These are phyloP conservation scores for Stegophylla sp. DNA, from an alignment of 2,888 invertebrate species.

Conservation along the genomic window DNA sequence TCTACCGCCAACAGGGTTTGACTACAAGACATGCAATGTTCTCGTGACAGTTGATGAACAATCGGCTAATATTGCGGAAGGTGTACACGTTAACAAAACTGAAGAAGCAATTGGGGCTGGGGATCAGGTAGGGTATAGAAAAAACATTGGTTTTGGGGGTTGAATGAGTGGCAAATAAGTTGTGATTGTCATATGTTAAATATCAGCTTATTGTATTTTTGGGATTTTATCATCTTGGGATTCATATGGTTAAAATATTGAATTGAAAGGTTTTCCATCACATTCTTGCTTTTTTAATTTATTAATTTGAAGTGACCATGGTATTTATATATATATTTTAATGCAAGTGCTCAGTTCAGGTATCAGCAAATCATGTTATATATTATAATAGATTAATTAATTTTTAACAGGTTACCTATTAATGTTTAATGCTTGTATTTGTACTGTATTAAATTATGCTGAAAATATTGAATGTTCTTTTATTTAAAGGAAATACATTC, in stretches of 20 bases:
- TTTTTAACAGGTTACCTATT: neutral
- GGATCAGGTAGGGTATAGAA: conserved; percentile 80
- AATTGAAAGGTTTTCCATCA: conserved; percentile 5
- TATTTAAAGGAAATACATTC: neutral
- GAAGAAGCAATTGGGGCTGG: conserved; percentile 95
- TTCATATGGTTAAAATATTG: conserved; percentile 3
- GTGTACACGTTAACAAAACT: conserved; percentile 86
- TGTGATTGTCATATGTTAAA: conserved; percentile 25
- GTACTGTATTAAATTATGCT: neutral
- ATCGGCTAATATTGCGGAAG: conserved; percentile 92
- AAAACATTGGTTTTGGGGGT: conserved; percentile 45
- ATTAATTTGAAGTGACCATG: conserved; percentile 27
- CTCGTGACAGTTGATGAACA: conserved; percentile 98
- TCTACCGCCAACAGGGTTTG: conserved; percentile 79
- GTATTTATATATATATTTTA: conserved; percentile 6
- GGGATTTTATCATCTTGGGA: conserved; percentile 27
- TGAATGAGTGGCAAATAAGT: neutral
- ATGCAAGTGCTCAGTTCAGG: conserved; percentile 30
- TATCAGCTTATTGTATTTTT: conserved; percentile 31
- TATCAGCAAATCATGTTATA: conserved; percentile 16
- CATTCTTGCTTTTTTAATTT: conserved; percentile 13
- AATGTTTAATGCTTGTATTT: neutral
- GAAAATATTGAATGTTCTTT: conserved; percentile 1
- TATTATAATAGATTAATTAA: neutral
- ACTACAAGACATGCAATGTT: conserved; percentile 99